Conservation (phyloP, 2,888 invertebrate genomes). For the Drepana falcataria region DNA sequence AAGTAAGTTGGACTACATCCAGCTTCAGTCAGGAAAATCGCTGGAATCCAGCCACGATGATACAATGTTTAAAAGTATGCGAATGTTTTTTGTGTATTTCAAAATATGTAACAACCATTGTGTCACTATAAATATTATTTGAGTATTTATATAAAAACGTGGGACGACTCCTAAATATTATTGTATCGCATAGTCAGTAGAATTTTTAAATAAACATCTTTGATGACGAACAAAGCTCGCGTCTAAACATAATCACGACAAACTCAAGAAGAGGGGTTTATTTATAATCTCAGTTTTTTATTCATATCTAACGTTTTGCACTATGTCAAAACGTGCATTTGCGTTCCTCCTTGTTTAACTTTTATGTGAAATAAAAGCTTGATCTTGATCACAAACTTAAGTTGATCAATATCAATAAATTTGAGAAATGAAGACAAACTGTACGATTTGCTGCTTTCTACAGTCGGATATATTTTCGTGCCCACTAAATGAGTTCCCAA, state of each 20-base stretch:
- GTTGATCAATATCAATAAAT: no score
- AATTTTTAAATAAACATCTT: not conserved
- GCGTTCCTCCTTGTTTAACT: no score
- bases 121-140: conserved; percentile 1
- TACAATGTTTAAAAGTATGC: conserved; percentile 41
- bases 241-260: not conserved
- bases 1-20: conserved; percentile 65
- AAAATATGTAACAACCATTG: conserved; percentile 2
- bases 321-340: no score
- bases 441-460: no score
- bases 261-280: not conserved
- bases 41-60: conserved; percentile 44
- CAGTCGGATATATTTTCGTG: no score
- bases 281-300: not conserved
- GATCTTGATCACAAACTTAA: no score
- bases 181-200: not conserved
- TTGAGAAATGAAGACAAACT: no score
- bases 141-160: not conserved
- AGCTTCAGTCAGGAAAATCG: conserved; percentile 45
- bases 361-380: no score
- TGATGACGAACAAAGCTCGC: not conserved
- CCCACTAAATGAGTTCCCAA: no score
- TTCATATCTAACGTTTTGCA: no score
- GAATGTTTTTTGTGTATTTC: conserved; percentile 14
- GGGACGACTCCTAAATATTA: not conserved